Evolutionary conservation across 1,140 invertebrate species (phyloP), one percentile per base, ranked within the genome.

Genomic region (Batillaria attramentaria): DNA sequence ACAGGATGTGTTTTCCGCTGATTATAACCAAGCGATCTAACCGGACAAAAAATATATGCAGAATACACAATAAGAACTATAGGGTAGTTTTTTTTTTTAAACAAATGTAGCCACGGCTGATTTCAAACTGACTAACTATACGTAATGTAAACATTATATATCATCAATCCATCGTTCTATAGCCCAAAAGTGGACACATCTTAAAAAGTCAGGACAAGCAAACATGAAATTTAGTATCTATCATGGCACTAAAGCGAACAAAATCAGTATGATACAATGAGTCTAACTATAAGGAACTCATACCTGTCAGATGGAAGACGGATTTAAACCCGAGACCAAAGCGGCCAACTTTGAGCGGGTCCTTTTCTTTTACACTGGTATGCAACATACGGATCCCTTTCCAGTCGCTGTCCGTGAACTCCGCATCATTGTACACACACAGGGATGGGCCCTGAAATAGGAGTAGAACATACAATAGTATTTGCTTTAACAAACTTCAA

Each of bases 241-340:
- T n/a, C n/a, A n/a, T n/a, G n/a, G n/a, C n/a, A n/a, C n/a, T n/a
- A n/a, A n/a, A n/a, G n/a, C n/a, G 62, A 77, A 20, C 57, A 10
- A 57, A 42, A 46, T 62, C 20, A 68, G 5, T 28, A 5, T 13
- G 6, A 50, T n/a, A 18, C 24, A 2, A 72, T 28, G 43, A 42
- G 2, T 5, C 39, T n/a, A 20, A 28, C 33, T 1, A 39, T 39
- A 31, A 1, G 20, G 24, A 42, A 42, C 20, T 66, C 16, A 62
- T 84, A 88, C 88, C 87, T 80, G 87, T 89, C 28, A 89, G 60
- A 70, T 89, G 88, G 69, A 88, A 89, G 5, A 89, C 87, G 20
- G 88, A 89, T 70, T 89, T 89, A 76, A 89, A 89, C 18, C 88
- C 88, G n/a, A 88, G 78, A 41, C 88, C 88, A 78, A 87, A 89